A percentile compares a stretch with the other conserved stretches of the same genome.
These are phyloP conservation scores for Montipora efflorescens DNA, from an alignment of 64 coral and sea anemone genomes.

Conservation along the genomic window DNA sequence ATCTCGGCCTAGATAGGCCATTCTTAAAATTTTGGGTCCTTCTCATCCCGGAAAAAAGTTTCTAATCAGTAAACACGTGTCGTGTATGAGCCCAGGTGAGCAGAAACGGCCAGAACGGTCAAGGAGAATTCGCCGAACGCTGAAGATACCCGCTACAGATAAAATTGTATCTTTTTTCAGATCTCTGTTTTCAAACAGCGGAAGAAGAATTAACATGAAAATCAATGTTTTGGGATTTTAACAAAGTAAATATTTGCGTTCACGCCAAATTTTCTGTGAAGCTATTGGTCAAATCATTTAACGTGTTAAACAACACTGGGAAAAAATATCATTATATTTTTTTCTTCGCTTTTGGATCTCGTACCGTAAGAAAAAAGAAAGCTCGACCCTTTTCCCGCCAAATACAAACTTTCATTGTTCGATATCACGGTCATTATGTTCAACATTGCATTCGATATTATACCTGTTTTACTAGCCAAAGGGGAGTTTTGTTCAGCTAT, in stretches of 20 bases:
- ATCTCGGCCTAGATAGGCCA: too few relatives aligned
- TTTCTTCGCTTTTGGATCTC: neutral
- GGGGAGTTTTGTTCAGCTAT: neutral
- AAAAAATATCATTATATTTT: neutral
- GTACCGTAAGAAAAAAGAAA: neutral
- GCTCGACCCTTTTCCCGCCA: neutral
- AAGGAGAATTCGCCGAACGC: too few relatives aligned
- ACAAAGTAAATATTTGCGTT: conserved; percentile 17
- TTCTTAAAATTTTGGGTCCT: too few relatives aligned
- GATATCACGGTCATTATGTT: too few relatives aligned
- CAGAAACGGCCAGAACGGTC: too few relatives aligned
- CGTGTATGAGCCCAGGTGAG: too few relatives aligned
- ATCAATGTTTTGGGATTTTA: neutral
- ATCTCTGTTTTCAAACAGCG: neutral
- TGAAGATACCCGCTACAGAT: too few relatives aligned
- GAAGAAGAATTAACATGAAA: neutral
- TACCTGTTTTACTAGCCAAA: neutral
- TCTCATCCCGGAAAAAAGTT: too few relatives aligned
- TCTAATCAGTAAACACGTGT: too few relatives aligned
- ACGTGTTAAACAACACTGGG: neutral
- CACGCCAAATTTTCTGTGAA: neutral
- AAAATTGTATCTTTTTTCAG: neutral
- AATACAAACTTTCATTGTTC: neutral
- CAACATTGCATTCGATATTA: too few relatives aligned
- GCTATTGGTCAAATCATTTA: neutral